Percentiles rank a stretch among this genome's conserved stretches.
Conservation (phyloP, 2,113 vertebrate species). For the Gila orcuttii region DNA sequence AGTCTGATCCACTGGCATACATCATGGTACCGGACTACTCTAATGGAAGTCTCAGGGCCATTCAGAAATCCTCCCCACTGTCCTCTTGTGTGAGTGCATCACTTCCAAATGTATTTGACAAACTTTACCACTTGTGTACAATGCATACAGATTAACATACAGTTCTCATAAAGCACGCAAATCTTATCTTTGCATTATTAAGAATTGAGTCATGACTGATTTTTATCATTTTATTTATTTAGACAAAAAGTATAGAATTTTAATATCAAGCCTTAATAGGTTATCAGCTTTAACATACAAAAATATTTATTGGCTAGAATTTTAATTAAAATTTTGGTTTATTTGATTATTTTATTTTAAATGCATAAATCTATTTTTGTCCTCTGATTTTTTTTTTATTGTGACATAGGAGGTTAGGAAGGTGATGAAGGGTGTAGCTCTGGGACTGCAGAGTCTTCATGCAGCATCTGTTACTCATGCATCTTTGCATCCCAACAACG, state of each 20-base stretch:
- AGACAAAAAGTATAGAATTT: background rate
- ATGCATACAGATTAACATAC: background rate
- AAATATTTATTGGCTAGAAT: background rate
- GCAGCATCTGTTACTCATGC: slow-evolving; percentile 74
- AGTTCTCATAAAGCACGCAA: background rate
- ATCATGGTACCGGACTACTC: slow-evolving; percentile 82
- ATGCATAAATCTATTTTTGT: background rate
- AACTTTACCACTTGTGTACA: no score
- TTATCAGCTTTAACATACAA: background rate
- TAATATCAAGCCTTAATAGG: background rate
- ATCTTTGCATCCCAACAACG: slow-evolving; percentile 80
- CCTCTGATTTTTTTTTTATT: background rate
- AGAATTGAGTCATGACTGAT: no score
- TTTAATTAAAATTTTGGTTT: background rate
- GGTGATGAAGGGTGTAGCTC: slow-evolving; percentile 82
- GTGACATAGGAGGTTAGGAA: slow-evolving; percentile 73
- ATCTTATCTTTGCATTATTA: background rate
- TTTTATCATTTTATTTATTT: background rate
- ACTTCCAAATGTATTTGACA: background rate
- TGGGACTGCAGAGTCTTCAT: slow-evolving; percentile 76
- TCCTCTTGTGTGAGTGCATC: slow-evolving; percentile 73
- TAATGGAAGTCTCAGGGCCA: slow-evolving; percentile 68
- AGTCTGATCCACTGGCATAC: slow-evolving; percentile 83
- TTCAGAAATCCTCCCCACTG: slow-evolving; percentile 76
- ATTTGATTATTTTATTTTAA: background rate